Evolutionary conservation across 2,888 invertebrate genomes (phyloP), one percentile per base, ranked within the genome.

Genomic region (Apamea sordens): DNA sequence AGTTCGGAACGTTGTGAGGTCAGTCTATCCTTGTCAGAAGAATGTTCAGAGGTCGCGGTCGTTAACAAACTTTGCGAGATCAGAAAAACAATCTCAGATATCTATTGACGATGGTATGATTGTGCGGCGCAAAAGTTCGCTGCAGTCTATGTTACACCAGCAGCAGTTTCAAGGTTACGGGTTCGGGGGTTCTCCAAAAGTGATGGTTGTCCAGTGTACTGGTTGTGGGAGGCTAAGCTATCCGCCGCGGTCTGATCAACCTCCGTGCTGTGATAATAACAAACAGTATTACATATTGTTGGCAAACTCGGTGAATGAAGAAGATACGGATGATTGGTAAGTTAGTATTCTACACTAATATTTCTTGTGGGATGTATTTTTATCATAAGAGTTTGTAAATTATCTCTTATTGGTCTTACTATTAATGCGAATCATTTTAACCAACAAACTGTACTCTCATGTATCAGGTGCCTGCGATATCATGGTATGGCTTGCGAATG

Each of bases 21-120:
- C n/a, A 77, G 71, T 36, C 7, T 85, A 70, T 61, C 73, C 77
- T 65, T 82, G 79, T 76, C 83, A 69, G n/a, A 77, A 81, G 36
- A 53, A 63, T 24, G 24, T 56, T 7, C 53, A 28, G 2, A 86
- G 74, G 36, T 70, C 84, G 32, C 82, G 71, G 18, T 90, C 88
- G 8, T 28, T 82, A 71, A 80, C 80, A 56, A 81, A 90, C 36
- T 64, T 90, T 41, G n/a, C 78, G 28, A 86, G 83, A 85, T 76
- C 80, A n/a, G 92, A 92, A 75, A 92, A 92, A 82, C 87, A 79
- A 59, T 93, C 93, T 24, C 92, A 93, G 80, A 87, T 86, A 36
- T 87, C 92, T 83, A 79, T 90, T 24, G 89, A 90, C 6, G 82
- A 87, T 10, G 76, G 88, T 79, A 78, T 85, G 53, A 81, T 85